A percentile compares a stretch with the other conserved stretches of the same genome.
Evolutionary conservation across 2,888 invertebrate genomes (phyloP).

Genomic region (Tenthredo notha): DNA sequence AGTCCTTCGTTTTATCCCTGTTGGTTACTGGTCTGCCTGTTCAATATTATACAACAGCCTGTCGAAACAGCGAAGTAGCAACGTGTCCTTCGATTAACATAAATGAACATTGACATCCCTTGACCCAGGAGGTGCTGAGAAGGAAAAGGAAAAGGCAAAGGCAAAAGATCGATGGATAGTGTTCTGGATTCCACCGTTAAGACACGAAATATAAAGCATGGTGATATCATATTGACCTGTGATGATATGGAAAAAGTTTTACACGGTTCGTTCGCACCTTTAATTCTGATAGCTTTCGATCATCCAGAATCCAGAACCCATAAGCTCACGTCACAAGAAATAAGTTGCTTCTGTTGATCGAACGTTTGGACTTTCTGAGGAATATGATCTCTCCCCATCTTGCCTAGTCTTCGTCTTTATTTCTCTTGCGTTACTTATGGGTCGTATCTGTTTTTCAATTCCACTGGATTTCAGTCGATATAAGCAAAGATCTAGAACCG

Average conservation of each 20-base stretch:
- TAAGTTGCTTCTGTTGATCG: neutral
- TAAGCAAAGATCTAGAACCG: neutral
- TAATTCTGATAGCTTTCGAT: neutral
- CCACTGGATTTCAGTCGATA: neutral
- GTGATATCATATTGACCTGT: neutral
- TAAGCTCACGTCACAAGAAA: neutral
- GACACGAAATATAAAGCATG: neutral
- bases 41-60: slow-evolving; percentile 12
- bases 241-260: neutral
- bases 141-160: neutral
- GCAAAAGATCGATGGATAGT: slow-evolving; percentile 22
- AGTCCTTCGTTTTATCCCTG: neutral
- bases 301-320: neutral
- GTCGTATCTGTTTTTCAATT: neutral
- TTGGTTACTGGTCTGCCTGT: neutral
- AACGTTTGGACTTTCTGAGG: neutral
- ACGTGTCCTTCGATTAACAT: neutral
- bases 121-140: neutral
- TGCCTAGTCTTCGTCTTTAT: neutral
- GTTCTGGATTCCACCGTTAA: neutral
- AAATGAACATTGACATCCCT: slow-evolving; percentile 7
- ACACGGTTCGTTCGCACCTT: neutral
- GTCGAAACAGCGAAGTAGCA: slow-evolving; percentile 27
- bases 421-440: neutral
- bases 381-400: neutral